These are phyloP conservation scores for Coleophora deauratella DNA, from an alignment of 2,888 invertebrate species.

Conservation along the genomic window DNA sequence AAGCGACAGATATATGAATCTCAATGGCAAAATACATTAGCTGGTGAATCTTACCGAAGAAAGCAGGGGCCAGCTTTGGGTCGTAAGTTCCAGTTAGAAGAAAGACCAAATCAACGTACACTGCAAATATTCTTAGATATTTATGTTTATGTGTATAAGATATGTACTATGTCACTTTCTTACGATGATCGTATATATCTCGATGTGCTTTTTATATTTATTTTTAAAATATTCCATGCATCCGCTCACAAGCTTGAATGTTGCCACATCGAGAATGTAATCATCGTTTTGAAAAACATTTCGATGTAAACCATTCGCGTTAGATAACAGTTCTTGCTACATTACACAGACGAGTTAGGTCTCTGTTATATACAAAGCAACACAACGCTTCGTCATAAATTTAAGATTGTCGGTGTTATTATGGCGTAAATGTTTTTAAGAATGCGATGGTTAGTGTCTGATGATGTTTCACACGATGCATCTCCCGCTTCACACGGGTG, in stretches of 20 bases:
- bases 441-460: constrained; percentile 31
- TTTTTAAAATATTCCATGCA: constrained; percentile 38
- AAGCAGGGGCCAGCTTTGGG: constrained; percentile 75
- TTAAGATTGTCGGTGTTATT: constrained; percentile 21
- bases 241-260: constrained; percentile 66
- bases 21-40: constrained; percentile 48
- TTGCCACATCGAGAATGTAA: constrained; percentile 66
- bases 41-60: constrained; percentile 73
- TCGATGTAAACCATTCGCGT: neutral
- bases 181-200: constrained; percentile 62
- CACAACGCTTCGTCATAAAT: constrained; percentile 27
- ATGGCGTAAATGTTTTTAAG: constrained; percentile 25
- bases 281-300: constrained; percentile 46
- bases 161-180: constrained; percentile 29
- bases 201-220: constrained; percentile 63
- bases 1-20: constrained; percentile 59
- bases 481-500: constrained; percentile 46
- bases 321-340: constrained; percentile 28
- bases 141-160: constrained; percentile 7
- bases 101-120: constrained; percentile 21
- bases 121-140: constrained; percentile 17
- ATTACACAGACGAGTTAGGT: constrained; percentile 47
- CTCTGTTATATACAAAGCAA: constrained; percentile 52
- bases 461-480: constrained; percentile 48
- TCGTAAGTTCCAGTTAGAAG: constrained; percentile 72